A percentile compares a stretch with the other conserved stretches of the same genome.
Evolutionary conservation across 1,140 invertebrate species (phyloP).

Genomic region (Drosophila yakuba): DNA sequence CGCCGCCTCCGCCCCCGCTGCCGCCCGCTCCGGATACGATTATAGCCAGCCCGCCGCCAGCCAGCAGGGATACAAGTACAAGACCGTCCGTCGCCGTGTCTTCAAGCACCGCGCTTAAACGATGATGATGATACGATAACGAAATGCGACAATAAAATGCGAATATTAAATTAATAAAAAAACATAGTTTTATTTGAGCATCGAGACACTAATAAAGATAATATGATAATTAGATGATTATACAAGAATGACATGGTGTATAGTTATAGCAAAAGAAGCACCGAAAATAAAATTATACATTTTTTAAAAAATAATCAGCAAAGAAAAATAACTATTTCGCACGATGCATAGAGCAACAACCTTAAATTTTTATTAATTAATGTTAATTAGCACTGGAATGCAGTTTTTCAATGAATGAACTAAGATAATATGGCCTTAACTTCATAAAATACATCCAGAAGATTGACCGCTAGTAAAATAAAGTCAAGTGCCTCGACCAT

Average conservation of each 20-base stretch:
- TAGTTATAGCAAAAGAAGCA: not conserved
- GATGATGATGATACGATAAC: conserved; percentile 3
- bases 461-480: not conserved
- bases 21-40: conserved; percentile 51
- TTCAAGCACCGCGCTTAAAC: conserved; percentile 64
- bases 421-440: conserved; percentile 20
- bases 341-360: not conserved
- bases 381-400: conserved; percentile 8
- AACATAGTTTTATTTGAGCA: conserved; percentile 26
- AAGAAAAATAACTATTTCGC: not conserved
- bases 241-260: conserved; percentile 4
- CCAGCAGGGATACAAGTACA: conserved; percentile 66
- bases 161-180: conserved; percentile 27
- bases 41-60: conserved; percentile 49
- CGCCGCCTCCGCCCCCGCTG: conserved; percentile 56
- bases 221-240: conserved; percentile 11
- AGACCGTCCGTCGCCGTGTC: conserved; percentile 69
- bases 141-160: conserved; percentile 29
- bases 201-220: conserved; percentile 9
- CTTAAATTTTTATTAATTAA: conserved; percentile 19
- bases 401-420: conserved; percentile 1
- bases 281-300: conserved; percentile 1
- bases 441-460: not conserved
- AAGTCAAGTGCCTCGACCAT: too few species aligned
- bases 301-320: too few species aligned